Conservation (phyloP, 2,888 invertebrate species). For the Operophtera brumata region DNA sequence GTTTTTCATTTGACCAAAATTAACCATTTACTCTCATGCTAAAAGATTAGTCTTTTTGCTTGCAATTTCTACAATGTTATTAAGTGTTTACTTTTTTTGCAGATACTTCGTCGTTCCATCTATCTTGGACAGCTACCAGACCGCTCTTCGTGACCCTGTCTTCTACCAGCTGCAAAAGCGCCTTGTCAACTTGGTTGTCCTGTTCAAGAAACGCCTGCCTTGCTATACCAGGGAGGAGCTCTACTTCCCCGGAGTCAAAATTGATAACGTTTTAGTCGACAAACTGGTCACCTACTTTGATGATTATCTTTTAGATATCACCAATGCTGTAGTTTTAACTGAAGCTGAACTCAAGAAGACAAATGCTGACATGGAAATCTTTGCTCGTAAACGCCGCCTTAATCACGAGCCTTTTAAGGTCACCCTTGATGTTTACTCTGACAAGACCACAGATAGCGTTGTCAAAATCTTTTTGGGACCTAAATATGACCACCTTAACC, state of each 20-base stretch:
- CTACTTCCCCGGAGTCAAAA: slow-evolving; percentile 83
- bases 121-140: slow-evolving; percentile 82
- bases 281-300: slow-evolving; percentile 86
- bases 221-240: slow-evolving; percentile 83
- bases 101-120: slow-evolving; percentile 81
- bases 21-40: background rate
- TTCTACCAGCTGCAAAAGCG: slow-evolving; percentile 86
- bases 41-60: no score
- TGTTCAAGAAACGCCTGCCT: slow-evolving; percentile 81
- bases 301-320: slow-evolving; percentile 83
- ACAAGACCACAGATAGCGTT: slow-evolving; percentile 79
- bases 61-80: background rate
- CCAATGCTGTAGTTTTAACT: slow-evolving; percentile 78
- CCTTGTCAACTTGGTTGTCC: slow-evolving; percentile 75
- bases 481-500: slow-evolving; percentile 81
- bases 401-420: slow-evolving; percentile 84
- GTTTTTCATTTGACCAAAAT: background rate
- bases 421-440: slow-evolving; percentile 77
- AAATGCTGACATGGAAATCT: slow-evolving; percentile 69
- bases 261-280: slow-evolving; percentile 83
- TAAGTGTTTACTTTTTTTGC: slow-evolving; percentile 31
- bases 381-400: slow-evolving; percentile 82
- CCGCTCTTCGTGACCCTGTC: slow-evolving; percentile 86
- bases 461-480: slow-evolving; percentile 86
- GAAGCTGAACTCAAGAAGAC: slow-evolving; percentile 72